phyloP scores from a whole-genome alignment of 37 sponge, comb jelly and placozoan species.

The Cliona cf. orientalis region DNA sequence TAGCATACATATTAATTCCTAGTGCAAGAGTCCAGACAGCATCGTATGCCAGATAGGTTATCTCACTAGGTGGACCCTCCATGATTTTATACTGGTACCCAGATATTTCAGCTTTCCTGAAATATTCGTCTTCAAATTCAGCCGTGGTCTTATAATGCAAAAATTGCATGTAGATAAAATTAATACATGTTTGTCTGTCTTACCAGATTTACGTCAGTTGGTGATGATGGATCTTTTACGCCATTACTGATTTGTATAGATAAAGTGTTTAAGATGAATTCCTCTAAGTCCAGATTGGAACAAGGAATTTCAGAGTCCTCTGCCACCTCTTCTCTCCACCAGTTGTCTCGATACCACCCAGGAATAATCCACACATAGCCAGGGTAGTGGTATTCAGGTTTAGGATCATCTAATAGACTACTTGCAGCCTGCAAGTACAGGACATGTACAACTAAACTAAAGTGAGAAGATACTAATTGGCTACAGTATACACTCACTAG shows the following conservation, averaged over 20 bases:
- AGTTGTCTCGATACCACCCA: slow-evolving; percentile 56
- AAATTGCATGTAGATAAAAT: too few relatives aligned
- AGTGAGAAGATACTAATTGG: too few relatives aligned
- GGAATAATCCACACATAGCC: slow-evolving; percentile 51
- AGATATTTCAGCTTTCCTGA: background rate
- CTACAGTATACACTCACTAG: too few relatives aligned
- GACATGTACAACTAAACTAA: too few relatives aligned
- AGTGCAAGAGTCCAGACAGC: slow-evolving; percentile 63
- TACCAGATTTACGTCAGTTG: slow-evolving; percentile 53
- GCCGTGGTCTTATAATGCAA: slow-evolving; percentile 15
- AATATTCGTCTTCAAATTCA: slow-evolving; percentile 23
- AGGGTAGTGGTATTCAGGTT: slow-evolving; percentile 5
- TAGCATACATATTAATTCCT: slow-evolving; percentile 48
- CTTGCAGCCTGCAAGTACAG: slow-evolving; percentile 11
- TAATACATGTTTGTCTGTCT: too few relatives aligned
- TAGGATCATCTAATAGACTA: background rate
- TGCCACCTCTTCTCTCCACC: slow-evolving; percentile 45
- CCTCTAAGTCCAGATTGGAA: slow-evolving; percentile 29
- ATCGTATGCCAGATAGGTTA: slow-evolving; percentile 52
- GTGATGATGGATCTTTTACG: slow-evolving; percentile 1
- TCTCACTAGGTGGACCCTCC: too few relatives aligned
- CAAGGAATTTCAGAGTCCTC: slow-evolving; percentile 8
- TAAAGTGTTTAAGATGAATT: slow-evolving; percentile 1
- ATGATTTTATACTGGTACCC: background rate
- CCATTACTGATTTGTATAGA: slow-evolving; percentile 1